These are phyloP conservation scores for Ennomos fuscantarius DNA, from an alignment of 2,888 invertebrate genomes.

Conservation along the genomic window DNA sequence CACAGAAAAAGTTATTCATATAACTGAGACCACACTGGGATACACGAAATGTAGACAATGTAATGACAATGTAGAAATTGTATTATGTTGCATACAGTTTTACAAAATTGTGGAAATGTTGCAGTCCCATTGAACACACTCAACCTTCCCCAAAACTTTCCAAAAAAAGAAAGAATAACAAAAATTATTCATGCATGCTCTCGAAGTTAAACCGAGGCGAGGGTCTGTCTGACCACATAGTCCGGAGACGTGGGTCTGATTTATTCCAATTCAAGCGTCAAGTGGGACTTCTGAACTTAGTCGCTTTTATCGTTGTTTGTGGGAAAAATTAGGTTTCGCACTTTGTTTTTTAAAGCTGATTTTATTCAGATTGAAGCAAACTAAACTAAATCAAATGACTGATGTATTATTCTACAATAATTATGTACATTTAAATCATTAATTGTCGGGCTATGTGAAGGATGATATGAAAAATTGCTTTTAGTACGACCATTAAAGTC, in stretches of 20 bases:
- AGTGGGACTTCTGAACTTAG: constrained; percentile 64
- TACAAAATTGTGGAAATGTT: not conserved
- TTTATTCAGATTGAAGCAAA: constrained; percentile 8
- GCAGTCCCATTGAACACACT: constrained; percentile 13
- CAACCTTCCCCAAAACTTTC: constrained; percentile 27
- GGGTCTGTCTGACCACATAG: constrained; percentile 46
- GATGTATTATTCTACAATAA: too few relatives aligned
- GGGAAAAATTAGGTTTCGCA: constrained; percentile 53
- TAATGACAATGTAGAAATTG: too few relatives aligned
- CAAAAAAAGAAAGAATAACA: constrained; percentile 40
- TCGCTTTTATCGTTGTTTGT: constrained; percentile 52
- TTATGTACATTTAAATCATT: too few relatives aligned
- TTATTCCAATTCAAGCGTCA: constrained; percentile 62
- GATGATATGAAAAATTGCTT: too few relatives aligned
- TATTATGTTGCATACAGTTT: too few relatives aligned
- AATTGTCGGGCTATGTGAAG: too few relatives aligned
- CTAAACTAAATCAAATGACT: too few relatives aligned
- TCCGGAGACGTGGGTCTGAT: constrained; percentile 64
- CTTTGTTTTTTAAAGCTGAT: constrained; percentile 49
- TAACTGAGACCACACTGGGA: too few relatives aligned
- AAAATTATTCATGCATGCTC: constrained; percentile 52
- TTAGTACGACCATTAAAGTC: too few relatives aligned
- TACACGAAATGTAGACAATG: too few relatives aligned
- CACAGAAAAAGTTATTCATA: too few relatives aligned
- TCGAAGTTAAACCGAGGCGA: constrained; percentile 46